These are phyloP conservation scores for Papilio aristodemus DNA, from an alignment of 1,140 invertebrate genomes.

Conservation along the genomic window DNA sequence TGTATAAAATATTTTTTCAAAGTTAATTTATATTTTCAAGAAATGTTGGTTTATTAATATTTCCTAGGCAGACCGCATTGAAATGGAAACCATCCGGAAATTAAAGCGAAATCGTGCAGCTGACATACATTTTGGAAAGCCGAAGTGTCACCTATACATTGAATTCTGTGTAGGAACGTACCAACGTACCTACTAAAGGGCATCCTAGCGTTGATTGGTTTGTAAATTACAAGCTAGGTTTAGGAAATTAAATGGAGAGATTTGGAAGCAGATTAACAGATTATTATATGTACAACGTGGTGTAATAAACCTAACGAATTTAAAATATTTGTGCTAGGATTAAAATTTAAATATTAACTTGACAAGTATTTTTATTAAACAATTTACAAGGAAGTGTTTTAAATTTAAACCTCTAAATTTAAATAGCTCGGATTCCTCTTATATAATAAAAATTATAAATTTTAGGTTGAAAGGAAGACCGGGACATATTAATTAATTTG, in stretches of 20 bases:
- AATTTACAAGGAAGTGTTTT: too few species aligned
- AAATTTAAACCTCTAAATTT: too few species aligned
- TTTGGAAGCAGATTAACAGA: too few species aligned
- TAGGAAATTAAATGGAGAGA: neutral
- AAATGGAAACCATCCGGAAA: slow-evolving; percentile 25
- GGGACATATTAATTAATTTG: too few species aligned
- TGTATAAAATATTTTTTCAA: neutral
- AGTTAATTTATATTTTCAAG: neutral
- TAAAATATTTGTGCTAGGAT: too few species aligned
- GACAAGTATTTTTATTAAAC: too few species aligned
- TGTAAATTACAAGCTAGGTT: neutral
- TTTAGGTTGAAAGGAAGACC: too few species aligned
- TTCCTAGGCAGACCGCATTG: slow-evolving; percentile 9
- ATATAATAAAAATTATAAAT: too few species aligned
- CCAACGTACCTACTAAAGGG: neutral
- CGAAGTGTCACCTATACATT: neutral
- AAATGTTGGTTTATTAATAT: neutral
- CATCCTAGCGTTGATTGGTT: neutral
- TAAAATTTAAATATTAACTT: too few species aligned
- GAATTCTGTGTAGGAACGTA: neutral
- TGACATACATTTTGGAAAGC: slow-evolving; percentile 9
- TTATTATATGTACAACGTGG: too few species aligned
- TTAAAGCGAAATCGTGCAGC: slow-evolving; percentile 18
- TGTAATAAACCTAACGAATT: too few species aligned
- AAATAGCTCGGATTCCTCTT: too few species aligned